Base-by-base conservation (phyloP, 2,888 invertebrate species). In the Cistogaster globosa region DNA sequence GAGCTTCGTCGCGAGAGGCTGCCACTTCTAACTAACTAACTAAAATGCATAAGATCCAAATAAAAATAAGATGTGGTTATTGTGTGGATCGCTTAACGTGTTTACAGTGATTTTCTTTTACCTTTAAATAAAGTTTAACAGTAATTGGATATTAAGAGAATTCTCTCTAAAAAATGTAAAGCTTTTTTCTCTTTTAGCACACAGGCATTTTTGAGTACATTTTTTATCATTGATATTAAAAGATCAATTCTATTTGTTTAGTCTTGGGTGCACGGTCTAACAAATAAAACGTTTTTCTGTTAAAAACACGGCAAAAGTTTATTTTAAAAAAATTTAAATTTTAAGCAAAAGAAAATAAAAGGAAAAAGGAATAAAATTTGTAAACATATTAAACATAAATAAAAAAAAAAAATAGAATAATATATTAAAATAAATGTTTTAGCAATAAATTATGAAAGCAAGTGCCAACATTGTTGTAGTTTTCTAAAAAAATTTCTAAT, bases 211-310 rank as follows among this genome's bases (percentile, higher is more conserved):
- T 20, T n/a, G 16, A 20, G n/a, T 4, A 65, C 0, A 62, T 36
- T 42, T 48, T 14, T 42, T 55, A 63, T 72, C 71, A 72, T 53
- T 60, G 68, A 78, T 69, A 62, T 45, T 62, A 53, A 20, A 71
- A 63, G 63, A 58, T 71, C 51, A 51, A 67, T 53, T 36, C 48
- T 12, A 51, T 72, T 20, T 58, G 18, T 48, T 72, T 74, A 83
- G 83, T 83, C 83, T 83, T 68, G 32, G 62, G 62, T 62, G 55
- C 18, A 57, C 78, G 78, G 72, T 78, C 68, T 38, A 68, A 38
- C 55, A 62, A 62, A 48, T 55, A 36, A 22, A 68, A 74, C 77
- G 78, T 48, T 5, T 67, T 72, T 9, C 12, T 45, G 32, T 4
- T 26, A 11, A 48, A 51, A 60, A 53, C 20, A 57, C 32, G 48